Conservation (phyloP, 2,888 invertebrate genomes). For the Galerucella nymphaeae region DNA sequence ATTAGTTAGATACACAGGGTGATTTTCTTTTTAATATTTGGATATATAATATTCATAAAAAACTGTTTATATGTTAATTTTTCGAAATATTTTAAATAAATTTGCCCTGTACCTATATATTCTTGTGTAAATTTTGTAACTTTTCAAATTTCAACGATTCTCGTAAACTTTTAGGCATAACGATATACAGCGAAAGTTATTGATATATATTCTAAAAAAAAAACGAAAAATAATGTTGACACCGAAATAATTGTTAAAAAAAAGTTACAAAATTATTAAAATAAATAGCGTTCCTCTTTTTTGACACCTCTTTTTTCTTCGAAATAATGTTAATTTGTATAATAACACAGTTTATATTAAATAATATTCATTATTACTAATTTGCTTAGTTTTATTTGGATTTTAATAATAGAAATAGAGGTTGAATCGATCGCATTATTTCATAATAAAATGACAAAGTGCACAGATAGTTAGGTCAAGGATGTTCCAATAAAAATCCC, state of each 20-base stretch:
- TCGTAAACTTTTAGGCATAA: constrained; percentile 22
- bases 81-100: constrained; percentile 6
- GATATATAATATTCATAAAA: neutral
- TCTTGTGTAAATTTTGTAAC: constrained; percentile 44
- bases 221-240: constrained; percentile 25
- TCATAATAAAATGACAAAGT: neutral
- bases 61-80: neutral
- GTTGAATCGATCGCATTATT: neutral
- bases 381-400: constrained; percentile 17
- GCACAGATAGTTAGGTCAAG: neutral
- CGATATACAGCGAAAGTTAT: constrained; percentile 42
- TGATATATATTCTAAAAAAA: constrained; percentile 36
- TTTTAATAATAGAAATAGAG: neutral
- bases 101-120: constrained; percentile 1
- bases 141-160: constrained; percentile 37
- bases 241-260: constrained; percentile 31
- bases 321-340: constrained; percentile 40
- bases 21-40: neutral
- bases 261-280: constrained; percentile 46
- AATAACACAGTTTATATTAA: constrained; percentile 41
- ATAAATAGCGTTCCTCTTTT: constrained; percentile 43
- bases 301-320: constrained; percentile 42
- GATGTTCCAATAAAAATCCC: neutral
- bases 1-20: constrained; percentile 11
- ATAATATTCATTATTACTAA: constrained; percentile 42